Conservation (phyloP, 2,888 invertebrate genomes). For the Phasia obesa region DNA sequence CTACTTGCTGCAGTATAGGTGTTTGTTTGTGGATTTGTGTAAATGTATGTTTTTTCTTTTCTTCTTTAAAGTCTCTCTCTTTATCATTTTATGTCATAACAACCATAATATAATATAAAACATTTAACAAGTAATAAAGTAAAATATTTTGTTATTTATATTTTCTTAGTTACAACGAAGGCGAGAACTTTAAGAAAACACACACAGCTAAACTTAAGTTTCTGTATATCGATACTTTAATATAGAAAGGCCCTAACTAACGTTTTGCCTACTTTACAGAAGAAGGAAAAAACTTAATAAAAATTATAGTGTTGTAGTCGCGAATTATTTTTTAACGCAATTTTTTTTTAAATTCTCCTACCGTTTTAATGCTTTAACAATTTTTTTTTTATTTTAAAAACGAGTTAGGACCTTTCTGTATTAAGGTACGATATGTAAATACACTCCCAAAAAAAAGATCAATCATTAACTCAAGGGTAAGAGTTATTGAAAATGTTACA, state of each 20-base stretch:
- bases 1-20: not conserved
- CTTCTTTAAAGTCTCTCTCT: not conserved
- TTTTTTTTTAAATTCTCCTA: too few relatives aligned
- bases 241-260: too few relatives aligned
- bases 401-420: too few relatives aligned
- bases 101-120: slow-evolving; percentile 50
- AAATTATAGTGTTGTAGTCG: too few relatives aligned
- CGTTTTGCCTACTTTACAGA: too few relatives aligned
- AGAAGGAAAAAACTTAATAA: too few relatives aligned
- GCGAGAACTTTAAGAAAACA: slow-evolving; percentile 25
- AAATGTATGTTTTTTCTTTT: not conserved
- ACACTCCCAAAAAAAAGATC: slow-evolving; percentile 38
- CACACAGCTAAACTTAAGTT: too few relatives aligned
- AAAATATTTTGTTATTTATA: slow-evolving; percentile 15
- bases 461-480: not conserved
- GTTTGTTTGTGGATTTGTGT: not conserved
- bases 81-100: slow-evolving; percentile 34
- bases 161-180: slow-evolving; percentile 21
- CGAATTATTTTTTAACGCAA: too few relatives aligned
- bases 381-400: too few relatives aligned
- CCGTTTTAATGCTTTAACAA: too few relatives aligned
- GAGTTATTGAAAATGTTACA: slow-evolving; percentile 4
- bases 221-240: too few relatives aligned
- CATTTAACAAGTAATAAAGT: slow-evolving; percentile 54
- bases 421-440: too few relatives aligned